phyloP scores from a whole-genome alignment of 2,888 invertebrate genomes.

The Nezara viridula region DNA sequence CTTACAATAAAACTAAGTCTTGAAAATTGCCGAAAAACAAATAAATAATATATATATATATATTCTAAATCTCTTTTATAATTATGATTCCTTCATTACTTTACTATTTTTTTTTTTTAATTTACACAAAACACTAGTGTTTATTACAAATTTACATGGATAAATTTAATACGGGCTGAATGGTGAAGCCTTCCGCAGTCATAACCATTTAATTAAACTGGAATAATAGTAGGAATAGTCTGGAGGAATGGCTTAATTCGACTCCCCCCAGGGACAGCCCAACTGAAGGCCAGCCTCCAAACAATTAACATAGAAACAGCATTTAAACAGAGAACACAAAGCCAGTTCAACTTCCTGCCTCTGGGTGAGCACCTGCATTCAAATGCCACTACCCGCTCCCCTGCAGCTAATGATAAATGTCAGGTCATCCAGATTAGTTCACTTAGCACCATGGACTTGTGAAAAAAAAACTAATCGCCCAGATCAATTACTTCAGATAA shows the following conservation, averaged over 20 bases:
- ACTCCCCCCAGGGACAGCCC: constrained; percentile 9
- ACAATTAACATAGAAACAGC: constrained; percentile 57
- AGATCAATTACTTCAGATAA: background rate
- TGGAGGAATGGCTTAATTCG: constrained; percentile 25
- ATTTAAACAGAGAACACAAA: constrained; percentile 37
- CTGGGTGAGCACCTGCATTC: constrained; percentile 28
- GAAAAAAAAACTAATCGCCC: background rate
- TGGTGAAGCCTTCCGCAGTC: background rate
- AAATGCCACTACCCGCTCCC: background rate
- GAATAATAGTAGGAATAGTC: constrained; percentile 37
- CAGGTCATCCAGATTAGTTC: background rate
- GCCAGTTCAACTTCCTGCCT: background rate
- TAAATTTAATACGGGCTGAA: constrained; percentile 22
- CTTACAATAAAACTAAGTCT: no score
- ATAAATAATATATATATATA: no score
- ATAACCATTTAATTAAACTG: constrained; percentile 34
- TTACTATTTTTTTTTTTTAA: background rate
- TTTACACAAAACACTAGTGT: background rate
- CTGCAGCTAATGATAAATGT: background rate
- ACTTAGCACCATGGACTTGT: background rate
- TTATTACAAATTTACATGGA: background rate
- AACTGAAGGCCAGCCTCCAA: background rate
- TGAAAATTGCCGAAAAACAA: no score
- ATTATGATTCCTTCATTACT: no score
- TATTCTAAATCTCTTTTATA: no score